Evolutionary conservation across 2,113 vertebrate species (phyloP).

Genomic region (Dryoscopus gambensis): DNA sequence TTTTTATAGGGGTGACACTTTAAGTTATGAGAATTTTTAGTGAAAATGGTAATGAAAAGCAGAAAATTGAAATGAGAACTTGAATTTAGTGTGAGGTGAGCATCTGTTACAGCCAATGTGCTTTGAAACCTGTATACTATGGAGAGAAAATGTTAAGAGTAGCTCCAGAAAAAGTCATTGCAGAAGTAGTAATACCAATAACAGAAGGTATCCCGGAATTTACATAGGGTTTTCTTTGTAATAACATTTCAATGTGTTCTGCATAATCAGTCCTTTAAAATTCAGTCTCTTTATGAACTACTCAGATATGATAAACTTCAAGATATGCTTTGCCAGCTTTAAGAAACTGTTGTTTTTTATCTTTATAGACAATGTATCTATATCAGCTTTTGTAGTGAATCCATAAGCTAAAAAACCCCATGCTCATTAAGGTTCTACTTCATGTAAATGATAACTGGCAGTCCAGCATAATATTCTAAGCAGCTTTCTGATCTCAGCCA

Average conservation of each 20-base stretch:
- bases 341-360: background rate
- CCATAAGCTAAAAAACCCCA: background rate
- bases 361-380: background rate
- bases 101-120: background rate
- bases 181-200: background rate
- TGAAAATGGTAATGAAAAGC: background rate
- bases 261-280: background rate
- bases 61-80: background rate
- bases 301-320: background rate
- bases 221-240: background rate
- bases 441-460: background rate
- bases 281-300: background rate
- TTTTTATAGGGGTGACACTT: background rate
- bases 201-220: background rate
- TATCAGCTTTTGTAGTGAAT: background rate
- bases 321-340: background rate
- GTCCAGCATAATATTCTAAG: background rate
- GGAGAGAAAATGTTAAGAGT: background rate
- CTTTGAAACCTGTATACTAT: background rate
- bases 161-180: background rate
- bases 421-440: background rate
- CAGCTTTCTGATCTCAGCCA: background rate
- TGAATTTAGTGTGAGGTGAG: background rate
- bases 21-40: background rate
- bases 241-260: background rate